Evolutionary conservation across 2,888 invertebrate genomes (phyloP), one percentile per base, ranked within the genome.

Genomic region (Schizotus pectinicornis): DNA sequence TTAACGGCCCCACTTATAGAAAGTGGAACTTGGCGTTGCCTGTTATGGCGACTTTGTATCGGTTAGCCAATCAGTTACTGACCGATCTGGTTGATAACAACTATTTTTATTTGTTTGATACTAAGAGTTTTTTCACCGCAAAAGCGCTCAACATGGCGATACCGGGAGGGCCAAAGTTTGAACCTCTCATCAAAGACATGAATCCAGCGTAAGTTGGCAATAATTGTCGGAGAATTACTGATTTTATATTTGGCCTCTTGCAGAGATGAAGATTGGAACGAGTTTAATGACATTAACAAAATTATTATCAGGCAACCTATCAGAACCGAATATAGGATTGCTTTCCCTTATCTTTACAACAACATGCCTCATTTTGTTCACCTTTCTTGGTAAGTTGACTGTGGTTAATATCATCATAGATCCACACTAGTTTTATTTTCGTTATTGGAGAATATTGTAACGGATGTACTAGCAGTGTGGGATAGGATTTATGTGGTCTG

Each of bases 281-380:
- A 99, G 81, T 99, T 99, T 76, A 99, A 99, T 82, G 99, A 99
- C 76, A 99, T 99, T 69, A 99, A 99, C 80, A 99, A 99, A 82
- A 98, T 99, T 72, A 99, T 99, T 64, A 99, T 99, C 69, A 85
- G 99, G 6, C 98, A 99, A 76, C 98, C 98, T 2, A 94, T 99
- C 67, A 86, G 99, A 63, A 99, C 99, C 0, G 99, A 99, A 80
- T 99, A 99, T 79, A 88, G 99, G 68, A 99, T 99, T 75, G 99
- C 99, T 0, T 99, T 99, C 81, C 98, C 99, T 0, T 99, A 98
- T 80, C 83, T 99, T 69, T 99, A 98, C 83, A 99, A 99, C 80
- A 99, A 98, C 78, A 88, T 98, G 86, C 98, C 98, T 0, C 96
- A 97, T 80, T 97, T 95, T 80, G 98, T 99, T 0, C 97, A 98